Evolutionary conservation across 2,888 invertebrate species (phyloP).

Genomic region (Archaeoteleia sp.): DNA sequence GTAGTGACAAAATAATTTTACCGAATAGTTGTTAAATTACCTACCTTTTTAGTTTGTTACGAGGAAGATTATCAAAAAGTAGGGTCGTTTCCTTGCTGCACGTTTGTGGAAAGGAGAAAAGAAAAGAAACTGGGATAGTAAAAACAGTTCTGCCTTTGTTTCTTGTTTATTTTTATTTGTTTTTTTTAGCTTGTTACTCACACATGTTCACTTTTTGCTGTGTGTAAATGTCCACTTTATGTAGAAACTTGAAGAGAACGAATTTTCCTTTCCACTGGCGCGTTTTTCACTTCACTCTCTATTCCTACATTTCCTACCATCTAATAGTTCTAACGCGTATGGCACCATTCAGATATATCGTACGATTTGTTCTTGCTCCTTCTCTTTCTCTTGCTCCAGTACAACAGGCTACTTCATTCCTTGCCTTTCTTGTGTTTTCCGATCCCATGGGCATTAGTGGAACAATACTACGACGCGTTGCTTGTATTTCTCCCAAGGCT

Average conservation of each 20-base stretch:
- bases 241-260: background rate
- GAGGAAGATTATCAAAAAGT: too few species aligned
- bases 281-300: background rate
- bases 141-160: constrained; percentile 1
- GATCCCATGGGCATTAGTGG: constrained; percentile 54
- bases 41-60: too few species aligned
- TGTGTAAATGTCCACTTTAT: background rate
- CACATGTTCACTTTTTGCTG: background rate
- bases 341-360: background rate
- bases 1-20: too few species aligned
- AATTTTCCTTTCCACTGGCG: background rate
- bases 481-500: constrained; percentile 1
- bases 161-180: background rate
- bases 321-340: background rate
- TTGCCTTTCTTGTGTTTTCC: constrained; percentile 58
- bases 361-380: background rate
- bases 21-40: too few species aligned
- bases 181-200: background rate
- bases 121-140: background rate
- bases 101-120: too few species aligned
- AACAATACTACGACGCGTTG: constrained; percentile 33
- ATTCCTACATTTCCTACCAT: too few species aligned
- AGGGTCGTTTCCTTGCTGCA: too few species aligned
- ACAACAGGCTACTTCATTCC: constrained; percentile 59
- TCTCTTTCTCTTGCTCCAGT: background rate